These are phyloP conservation scores for Semaprochilodus insignis DNA, from an alignment of 2,797 vertebrate genomes.

Conservation along the genomic window DNA sequence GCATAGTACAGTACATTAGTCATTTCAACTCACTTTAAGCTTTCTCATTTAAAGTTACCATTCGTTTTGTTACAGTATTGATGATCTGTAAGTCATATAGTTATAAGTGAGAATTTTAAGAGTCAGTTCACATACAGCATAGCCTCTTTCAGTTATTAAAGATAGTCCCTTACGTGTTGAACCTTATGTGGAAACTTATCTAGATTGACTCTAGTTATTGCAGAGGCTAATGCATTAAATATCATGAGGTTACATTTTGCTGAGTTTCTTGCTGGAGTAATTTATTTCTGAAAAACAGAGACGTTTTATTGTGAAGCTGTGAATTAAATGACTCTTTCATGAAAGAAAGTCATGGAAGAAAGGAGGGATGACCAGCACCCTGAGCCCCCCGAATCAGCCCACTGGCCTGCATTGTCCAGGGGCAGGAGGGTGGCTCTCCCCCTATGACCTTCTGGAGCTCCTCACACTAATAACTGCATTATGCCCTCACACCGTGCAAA, in stretches of 20 bases:
- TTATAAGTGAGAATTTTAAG: neutral
- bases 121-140: neutral
- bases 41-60: too few relatives aligned
- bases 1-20: too few relatives aligned
- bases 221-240: conserved; percentile 25
- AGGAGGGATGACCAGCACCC: conserved; percentile 55
- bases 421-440: conserved; percentile 59
- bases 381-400: conserved; percentile 51
- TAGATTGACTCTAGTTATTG: neutral
- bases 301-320: conserved; percentile 51
- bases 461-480: conserved; percentile 69
- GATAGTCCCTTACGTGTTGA: neutral
- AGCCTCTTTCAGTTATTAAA: neutral
- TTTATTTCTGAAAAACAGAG: conserved; percentile 44
- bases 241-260: neutral
- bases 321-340: conserved; percentile 50
- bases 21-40: too few relatives aligned
- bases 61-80: too few relatives aligned
- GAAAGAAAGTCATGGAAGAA: conserved; percentile 53
- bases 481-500: conserved; percentile 67
- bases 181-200: conserved; percentile 21
- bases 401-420: conserved; percentile 59
- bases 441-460: conserved; percentile 60
- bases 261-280: conserved; percentile 18
- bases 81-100: too few relatives aligned